Percentiles rank a stretch among this genome's conserved stretches.
phyloP scores from a whole-genome alignment of 2,797 vertebrate species.

The Balearica regulorum region DNA sequence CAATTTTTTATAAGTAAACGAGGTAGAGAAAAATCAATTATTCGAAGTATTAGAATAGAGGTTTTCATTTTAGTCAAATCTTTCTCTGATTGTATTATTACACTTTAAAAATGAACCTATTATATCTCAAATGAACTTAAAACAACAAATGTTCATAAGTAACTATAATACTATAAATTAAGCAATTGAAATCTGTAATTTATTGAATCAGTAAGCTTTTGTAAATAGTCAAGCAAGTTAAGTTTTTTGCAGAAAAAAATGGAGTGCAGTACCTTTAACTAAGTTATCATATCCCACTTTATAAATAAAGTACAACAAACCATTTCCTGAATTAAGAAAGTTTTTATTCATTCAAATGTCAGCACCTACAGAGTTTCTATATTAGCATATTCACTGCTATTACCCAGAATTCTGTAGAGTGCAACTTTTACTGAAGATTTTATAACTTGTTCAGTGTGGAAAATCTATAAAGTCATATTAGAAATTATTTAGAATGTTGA shows the following conservation, averaged over 20 bases:
- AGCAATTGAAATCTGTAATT: neutral
- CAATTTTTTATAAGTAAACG: neutral
- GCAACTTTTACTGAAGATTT: neutral
- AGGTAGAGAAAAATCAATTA: neutral
- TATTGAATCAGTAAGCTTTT: neutral
- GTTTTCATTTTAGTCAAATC: neutral
- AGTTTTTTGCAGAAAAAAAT: neutral
- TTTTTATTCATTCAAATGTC: slow-evolving; percentile 36
- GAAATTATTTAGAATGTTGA: neutral
- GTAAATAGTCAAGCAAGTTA: neutral
- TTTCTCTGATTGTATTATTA: neutral
- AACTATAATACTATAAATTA: neutral
- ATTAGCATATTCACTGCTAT: neutral
- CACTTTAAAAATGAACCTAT: neutral
- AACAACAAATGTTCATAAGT: neutral
- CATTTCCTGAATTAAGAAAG: neutral
- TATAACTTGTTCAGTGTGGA: neutral
- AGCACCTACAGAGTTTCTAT: slow-evolving; percentile 52
- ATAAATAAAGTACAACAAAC: neutral
- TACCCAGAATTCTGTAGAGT: neutral
- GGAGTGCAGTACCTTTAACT: neutral
- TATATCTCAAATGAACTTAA: neutral
- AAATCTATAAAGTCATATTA: neutral
- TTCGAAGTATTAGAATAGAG: neutral
- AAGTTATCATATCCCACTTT: neutral